A percentile compares a stretch with the other conserved stretches of the same genome.
These are phyloP conservation scores for Lysiphlebus fabarum DNA, from an alignment of 1,140 invertebrate species.

Conservation along the genomic window DNA sequence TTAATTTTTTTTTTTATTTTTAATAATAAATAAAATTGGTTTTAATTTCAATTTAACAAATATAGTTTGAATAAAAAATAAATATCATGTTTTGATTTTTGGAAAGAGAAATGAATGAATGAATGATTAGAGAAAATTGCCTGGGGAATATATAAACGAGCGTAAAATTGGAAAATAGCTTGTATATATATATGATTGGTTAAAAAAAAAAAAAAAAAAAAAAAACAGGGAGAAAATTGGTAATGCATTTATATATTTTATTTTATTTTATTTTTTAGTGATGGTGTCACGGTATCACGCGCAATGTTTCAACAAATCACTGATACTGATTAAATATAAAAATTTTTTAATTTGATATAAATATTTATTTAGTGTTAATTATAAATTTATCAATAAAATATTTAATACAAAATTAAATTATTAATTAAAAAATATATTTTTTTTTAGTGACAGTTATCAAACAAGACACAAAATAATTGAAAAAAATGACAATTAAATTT, in stretches of 20 bases:
- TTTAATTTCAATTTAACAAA: no score
- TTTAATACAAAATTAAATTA: background rate
- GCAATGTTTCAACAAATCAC: no score
- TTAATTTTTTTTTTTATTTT: no score
- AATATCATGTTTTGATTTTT: background rate
- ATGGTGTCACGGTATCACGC: no score
- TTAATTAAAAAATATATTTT: background rate
- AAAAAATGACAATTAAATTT: conserved; percentile 19
- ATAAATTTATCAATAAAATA: no score
- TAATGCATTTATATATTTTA: no score
- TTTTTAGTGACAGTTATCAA: conserved; percentile 10
- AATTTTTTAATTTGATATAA: no score
- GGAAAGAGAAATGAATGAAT: conserved; percentile 4
- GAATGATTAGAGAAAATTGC: conserved; percentile 22
- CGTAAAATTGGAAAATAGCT: conserved; percentile 26
- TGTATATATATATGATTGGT: background rate
- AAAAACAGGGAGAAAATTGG: background rate
- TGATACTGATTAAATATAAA: no score
- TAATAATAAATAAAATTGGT: no score
- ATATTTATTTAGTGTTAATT: no score
- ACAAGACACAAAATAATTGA: conserved; percentile 5
- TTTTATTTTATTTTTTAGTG: no score
- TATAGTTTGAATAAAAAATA: no score
- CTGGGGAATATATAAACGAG: conserved; percentile 24
- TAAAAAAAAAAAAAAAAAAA: background rate